phyloP scores from a whole-genome alignment of 2,797 vertebrate genomes.

The Rhinophrynus dorsalis region DNA sequence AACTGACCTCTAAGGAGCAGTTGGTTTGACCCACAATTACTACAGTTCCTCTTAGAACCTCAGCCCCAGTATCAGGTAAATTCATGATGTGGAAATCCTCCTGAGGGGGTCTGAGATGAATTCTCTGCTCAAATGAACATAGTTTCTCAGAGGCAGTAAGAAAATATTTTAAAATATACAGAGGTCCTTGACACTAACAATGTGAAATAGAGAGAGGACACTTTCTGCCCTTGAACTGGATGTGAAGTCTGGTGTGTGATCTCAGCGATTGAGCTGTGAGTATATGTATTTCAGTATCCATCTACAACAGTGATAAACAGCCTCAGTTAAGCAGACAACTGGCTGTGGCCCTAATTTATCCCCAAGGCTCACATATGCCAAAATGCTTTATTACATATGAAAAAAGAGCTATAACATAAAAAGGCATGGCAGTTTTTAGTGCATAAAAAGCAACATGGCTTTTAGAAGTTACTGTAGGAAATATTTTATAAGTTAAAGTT shows the following conservation, averaged over 20 bases:
- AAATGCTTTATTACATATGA: conserved; percentile 30
- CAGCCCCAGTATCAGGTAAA: no score
- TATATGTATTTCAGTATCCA: conserved; percentile 26
- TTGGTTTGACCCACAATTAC: no score
- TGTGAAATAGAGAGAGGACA: background rate
- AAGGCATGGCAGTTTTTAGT: background rate
- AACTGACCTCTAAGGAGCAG: no score
- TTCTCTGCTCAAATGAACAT: background rate
- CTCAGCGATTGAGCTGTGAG: background rate
- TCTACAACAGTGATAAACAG: conserved; percentile 18
- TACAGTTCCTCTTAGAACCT: no score
- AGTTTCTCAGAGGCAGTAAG: background rate
- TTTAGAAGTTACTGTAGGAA: background rate
- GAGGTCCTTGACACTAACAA: no score
- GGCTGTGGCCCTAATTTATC: conserved; percentile 33
- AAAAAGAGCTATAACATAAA: conserved; percentile 23
- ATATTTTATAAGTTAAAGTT: conserved; percentile 2
- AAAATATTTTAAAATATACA: background rate
- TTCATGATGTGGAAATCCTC: no score
- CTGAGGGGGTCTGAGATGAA: background rate
- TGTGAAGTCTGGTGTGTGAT: background rate
- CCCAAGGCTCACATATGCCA: conserved; percentile 36
- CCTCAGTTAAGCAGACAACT: conserved; percentile 19
- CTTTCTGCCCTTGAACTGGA: background rate
- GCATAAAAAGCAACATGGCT: conserved; percentile 16